Base-by-base conservation (phyloP, 2,113 vertebrate species). In the Oenanthe oenanthe region DNA sequence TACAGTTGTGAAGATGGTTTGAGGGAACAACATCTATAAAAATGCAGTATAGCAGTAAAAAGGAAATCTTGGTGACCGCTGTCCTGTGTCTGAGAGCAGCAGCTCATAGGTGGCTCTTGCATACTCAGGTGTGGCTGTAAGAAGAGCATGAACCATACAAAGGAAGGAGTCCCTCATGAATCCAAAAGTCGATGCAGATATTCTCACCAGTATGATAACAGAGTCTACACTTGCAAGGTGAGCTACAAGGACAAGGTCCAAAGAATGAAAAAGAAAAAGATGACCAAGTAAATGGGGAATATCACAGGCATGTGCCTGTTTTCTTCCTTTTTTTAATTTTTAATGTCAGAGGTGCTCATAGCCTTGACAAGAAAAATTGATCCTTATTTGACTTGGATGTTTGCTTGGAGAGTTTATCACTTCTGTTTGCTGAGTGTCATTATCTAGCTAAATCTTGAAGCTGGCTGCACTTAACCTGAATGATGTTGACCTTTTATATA, bases 71-170 rank as follows among this genome's bases (percentile, higher is more conserved):
- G 47, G 20, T 72, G 56, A 77, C n/a, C 25, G 63, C 31, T 72
- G 17, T 88, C 38, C 32, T 5, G 2, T 61, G 25, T 66, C n/a
- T 84, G 53, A 60, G 16, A 65, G 11, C n/a, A 72, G 40, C 34
- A 61, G 16, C 36, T 89, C 83, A 89, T 29, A 45, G 70, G 67
- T 89, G 88, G 54, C 73, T 95, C 92, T 96, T 96, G 80, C 54
- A 40, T 81, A 25, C 78, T 81, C 85, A 99, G 99, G 60, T 99
- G 98, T 45, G 98, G 99, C 74, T 99, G 99, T 95, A 99, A 99
- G 96, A 99, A 99, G 97, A 99, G 99, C 97, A 99, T 99, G 99
- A 99, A 99, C 93, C 99, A 99, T 77, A 97, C 98, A 32, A 99
- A 99, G 91, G 99, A 99, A 97, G 99, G 98, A 40, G 95, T 99